Percentiles rank a stretch among this genome's conserved stretches.
These are phyloP conservation scores for Phycodurus eques DNA, from an alignment of 2,113 vertebrate species.

Conservation along the genomic window DNA sequence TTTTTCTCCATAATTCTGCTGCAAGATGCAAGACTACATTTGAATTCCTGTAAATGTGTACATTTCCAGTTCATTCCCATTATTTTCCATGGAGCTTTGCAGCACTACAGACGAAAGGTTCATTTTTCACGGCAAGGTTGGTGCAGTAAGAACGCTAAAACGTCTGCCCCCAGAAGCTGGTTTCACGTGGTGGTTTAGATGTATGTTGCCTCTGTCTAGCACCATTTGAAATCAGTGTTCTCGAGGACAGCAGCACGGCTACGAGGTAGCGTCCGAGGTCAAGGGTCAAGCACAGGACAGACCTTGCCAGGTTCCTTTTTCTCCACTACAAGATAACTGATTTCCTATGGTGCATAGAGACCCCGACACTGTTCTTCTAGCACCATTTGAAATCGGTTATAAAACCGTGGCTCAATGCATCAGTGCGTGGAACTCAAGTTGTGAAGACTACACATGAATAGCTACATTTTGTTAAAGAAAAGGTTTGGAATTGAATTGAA, in stretches of 20 bases:
- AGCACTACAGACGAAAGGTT: not conserved
- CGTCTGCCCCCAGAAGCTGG: constrained; percentile 77
- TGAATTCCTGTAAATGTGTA: no score
- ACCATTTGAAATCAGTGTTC: constrained; percentile 89
- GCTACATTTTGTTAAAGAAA: not conserved
- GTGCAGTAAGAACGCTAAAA: not conserved
- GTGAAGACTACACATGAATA: not conserved
- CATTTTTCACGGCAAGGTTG: not conserved
- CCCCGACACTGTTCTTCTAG: constrained; percentile 84
- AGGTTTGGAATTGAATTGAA: not conserved
- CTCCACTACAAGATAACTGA: constrained; percentile 96
- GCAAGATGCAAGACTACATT: no score
- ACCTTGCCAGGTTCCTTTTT: constrained; percentile 31
- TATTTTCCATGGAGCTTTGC: not conserved
- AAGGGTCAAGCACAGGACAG: not conserved
- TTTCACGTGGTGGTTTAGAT: constrained; percentile 85
- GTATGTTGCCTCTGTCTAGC: constrained; percentile 76
- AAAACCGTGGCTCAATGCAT: constrained; percentile 82
- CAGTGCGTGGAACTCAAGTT: constrained; percentile 15
- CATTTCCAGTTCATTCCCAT: no score
- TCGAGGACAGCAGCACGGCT: constrained; percentile 67
- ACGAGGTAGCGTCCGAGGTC: constrained; percentile 10
- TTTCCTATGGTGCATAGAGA: constrained; percentile 99
- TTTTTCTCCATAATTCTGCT: no score
- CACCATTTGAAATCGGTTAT: constrained; percentile 99